phyloP scores from a whole-genome alignment of 1,140 invertebrate genomes.

The Druon quercuslanigerum region DNA sequence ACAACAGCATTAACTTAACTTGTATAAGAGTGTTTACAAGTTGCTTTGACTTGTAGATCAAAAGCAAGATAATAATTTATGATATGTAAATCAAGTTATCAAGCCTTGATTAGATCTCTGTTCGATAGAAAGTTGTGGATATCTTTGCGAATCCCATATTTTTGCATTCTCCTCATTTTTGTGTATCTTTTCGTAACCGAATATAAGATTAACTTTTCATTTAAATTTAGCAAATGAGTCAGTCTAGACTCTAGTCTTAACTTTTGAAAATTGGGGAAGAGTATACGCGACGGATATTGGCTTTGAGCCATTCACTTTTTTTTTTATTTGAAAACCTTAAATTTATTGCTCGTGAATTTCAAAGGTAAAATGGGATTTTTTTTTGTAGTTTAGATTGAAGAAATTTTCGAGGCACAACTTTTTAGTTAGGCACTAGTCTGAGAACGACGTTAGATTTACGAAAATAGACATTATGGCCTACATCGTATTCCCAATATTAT shows the following conservation, averaged over 20 bases:
- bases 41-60: background rate
- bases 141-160: background rate
- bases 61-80: background rate
- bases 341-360: background rate
- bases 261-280: background rate
- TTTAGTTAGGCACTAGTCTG: background rate
- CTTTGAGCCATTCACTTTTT: constrained; percentile 35
- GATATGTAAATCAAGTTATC: background rate
- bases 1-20: background rate
- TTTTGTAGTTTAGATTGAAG: background rate
- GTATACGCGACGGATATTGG: constrained; percentile 34
- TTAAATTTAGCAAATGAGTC: constrained; percentile 26
- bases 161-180: background rate
- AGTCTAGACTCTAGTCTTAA: background rate
- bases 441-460: constrained; percentile 32
- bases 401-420: background rate
- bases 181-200: background rate
- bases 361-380: background rate
- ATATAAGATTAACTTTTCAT: background rate
- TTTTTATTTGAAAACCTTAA: constrained; percentile 27
- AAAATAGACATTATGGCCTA: constrained; percentile 51
- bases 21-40: background rate
- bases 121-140: background rate
- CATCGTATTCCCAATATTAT: constrained; percentile 34
- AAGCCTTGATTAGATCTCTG: background rate